Evolutionary conservation across 2,113 vertebrate genomes (phyloP).

Genomic region (Notiomystis cincta): DNA sequence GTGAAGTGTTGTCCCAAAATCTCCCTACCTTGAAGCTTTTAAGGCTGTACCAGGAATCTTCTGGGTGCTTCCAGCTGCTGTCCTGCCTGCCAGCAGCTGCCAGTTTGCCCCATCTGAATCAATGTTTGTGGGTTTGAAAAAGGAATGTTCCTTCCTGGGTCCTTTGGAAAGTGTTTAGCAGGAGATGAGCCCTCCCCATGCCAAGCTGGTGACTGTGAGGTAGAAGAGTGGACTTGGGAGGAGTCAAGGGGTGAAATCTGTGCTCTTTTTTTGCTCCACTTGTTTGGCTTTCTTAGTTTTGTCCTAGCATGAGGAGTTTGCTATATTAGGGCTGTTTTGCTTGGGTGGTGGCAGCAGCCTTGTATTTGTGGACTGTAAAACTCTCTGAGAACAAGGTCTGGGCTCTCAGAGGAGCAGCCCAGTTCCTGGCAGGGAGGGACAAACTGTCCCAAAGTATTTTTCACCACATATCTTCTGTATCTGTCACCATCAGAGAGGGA

Average conservation of each 20-base stretch:
- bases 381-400: neutral
- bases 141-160: neutral
- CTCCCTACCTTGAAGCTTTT: neutral
- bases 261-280: neutral
- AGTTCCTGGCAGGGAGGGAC: neutral
- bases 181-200: neutral
- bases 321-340: neutral
- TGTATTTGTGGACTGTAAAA: neutral
- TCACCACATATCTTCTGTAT: neutral
- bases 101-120: neutral
- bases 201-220: neutral
- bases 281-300: neutral
- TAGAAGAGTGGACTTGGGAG: neutral
- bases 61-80: neutral
- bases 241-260: neutral
- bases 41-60: neutral
- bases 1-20: neutral
- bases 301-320: neutral
- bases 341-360: neutral
- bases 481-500: neutral
- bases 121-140: neutral
- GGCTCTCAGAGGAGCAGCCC: neutral
- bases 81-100: neutral
- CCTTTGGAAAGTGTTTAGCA: neutral
- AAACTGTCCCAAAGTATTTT: neutral